Base-by-base conservation (phyloP, 2,113 vertebrate genomes). In the Gobius niger region DNA sequence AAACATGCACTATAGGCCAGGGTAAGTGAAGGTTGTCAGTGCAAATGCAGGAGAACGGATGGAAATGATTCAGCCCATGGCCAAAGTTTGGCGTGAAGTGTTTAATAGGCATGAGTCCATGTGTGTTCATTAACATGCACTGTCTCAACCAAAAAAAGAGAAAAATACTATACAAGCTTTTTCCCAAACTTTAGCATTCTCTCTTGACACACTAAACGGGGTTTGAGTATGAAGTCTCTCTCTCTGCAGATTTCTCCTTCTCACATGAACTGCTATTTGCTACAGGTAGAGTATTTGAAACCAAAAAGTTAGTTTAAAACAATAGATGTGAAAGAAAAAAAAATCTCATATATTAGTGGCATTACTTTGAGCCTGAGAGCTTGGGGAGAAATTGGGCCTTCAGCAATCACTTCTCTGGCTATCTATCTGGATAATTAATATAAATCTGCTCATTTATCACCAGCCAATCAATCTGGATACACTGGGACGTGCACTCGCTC, bases 361-460 rank as follows among this genome's bases (percentile, higher is more conserved):
- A 44, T 14, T 60, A 42, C 15, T n/a, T 42, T 60, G 8, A 60
- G 57, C 12, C 12, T 57, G 19, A 63, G 24, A 61, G 73, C 70
- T n/a, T 11, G 70, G 71, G 80, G 60, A 77, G 71, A 82, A 78
- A 84, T 65, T 60, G 74, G 72, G 71, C 75, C 71, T 56, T 74
- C 44, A 81, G 77, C 77, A 82, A 88, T 88, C 82, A 86, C 68
- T 82, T 44, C 75, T 81, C 77, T 75, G 80, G 84, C 84, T 75
- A 76, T 87, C 88, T 70, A 72, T 80, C 77, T 72, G 79, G 79
- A 76, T 87, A 87, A 88, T 90, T 86, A 86, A 87, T 86, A 90
- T 82, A 86, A 88, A 90, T 89, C 84, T 85, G 84, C 79, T 82
- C 85, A 80, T 89, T 88, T 84, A 76, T 81, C 80, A 81, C 77